A percentile compares a stretch with the other conserved stretches of the same genome.
Conservation (phyloP, 2,797 vertebrate genomes). For the Chiloscyllium punctatum region DNA sequence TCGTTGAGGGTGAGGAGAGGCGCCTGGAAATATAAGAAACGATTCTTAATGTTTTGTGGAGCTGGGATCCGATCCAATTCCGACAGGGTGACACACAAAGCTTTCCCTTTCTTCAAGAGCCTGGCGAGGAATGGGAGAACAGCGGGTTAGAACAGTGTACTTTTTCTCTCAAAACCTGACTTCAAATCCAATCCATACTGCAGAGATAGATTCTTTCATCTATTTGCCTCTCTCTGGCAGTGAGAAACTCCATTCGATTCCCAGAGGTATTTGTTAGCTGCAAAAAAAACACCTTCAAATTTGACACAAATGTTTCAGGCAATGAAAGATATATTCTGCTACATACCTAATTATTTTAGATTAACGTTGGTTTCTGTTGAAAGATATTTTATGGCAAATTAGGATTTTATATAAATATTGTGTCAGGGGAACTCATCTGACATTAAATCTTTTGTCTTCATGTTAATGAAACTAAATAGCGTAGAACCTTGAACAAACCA, state of each 20-base stretch:
- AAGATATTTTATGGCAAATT: constrained; percentile 20
- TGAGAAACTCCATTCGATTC: background rate
- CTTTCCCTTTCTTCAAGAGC: background rate
- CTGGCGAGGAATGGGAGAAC: background rate
- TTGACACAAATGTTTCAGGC: background rate
- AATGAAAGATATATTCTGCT: constrained; percentile 20
- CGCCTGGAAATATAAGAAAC: background rate
- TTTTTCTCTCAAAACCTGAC: background rate
- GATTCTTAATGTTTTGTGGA: background rate
- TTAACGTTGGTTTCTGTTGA: background rate
- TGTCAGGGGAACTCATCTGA: constrained; percentile 21
- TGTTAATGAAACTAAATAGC: background rate
- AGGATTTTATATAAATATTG: constrained; percentile 31
- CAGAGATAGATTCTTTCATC: background rate
- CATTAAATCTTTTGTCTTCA: constrained; percentile 11
- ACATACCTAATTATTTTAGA: background rate
- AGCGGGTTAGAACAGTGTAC: background rate
- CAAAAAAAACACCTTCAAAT: background rate
- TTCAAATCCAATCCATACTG: background rate
- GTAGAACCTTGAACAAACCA: background rate
- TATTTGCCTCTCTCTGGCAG: background rate
- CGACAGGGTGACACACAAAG: background rate
- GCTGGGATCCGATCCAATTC: background rate
- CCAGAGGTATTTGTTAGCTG: background rate
- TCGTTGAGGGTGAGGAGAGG: background rate